Percentiles rank a stretch among this genome's conserved stretches.
Conservation (phyloP, 2,888 invertebrate genomes). For the Melipona beecheii region DNA sequence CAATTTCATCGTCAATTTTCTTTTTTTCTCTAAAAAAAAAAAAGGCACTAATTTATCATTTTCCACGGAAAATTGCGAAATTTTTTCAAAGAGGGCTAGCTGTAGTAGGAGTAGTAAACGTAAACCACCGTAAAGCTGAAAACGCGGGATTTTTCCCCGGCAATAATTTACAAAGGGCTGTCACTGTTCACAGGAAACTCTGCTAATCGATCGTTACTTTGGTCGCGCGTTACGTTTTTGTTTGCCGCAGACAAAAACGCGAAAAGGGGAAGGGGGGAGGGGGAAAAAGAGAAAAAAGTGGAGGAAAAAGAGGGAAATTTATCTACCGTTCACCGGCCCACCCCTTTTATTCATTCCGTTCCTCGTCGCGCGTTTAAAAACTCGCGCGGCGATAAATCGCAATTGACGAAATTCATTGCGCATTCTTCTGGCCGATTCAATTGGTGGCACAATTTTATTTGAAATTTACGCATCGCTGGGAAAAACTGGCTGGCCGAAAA, state of each 20-base stretch:
- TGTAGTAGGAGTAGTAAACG: not conserved
- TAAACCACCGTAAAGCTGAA: not conserved
- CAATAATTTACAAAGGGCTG: constrained; percentile 9
- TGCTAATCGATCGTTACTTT: constrained; percentile 33
- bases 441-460: constrained; percentile 59
- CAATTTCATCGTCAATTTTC: no score
- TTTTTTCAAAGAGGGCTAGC: no score
- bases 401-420: constrained; percentile 58
- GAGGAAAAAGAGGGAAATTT: constrained; percentile 17
- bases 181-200: constrained; percentile 30
- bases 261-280: no score
- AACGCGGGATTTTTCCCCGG: not conserved
- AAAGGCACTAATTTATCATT: not conserved
- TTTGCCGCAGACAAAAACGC: not conserved
- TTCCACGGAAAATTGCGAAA: not conserved
- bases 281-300: not conserved
- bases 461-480: constrained; percentile 61
- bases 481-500: constrained; percentile 48
- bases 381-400: constrained; percentile 49
- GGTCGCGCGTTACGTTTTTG: constrained; percentile 22
- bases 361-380: constrained; percentile 45
- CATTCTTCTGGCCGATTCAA: constrained; percentile 51
- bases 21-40: no score
- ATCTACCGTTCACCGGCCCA: constrained; percentile 36
- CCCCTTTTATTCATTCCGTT: constrained; percentile 15